These are phyloP conservation scores for Nymphicus hollandicus DNA, from an alignment of 2,113 vertebrate genomes.

Conservation along the genomic window DNA sequence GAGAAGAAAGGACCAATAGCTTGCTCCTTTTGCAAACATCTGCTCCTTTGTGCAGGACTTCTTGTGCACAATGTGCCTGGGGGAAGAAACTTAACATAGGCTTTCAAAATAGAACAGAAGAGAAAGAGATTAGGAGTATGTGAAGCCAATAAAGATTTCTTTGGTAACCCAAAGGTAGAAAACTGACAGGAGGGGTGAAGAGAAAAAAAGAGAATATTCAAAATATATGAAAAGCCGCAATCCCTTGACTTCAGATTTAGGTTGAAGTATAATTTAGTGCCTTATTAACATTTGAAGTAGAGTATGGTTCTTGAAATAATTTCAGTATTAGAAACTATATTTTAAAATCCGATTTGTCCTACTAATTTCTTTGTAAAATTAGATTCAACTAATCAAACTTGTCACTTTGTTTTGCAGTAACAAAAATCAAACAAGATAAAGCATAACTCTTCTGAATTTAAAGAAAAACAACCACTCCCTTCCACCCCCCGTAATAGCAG, in stretches of 20 bases:
- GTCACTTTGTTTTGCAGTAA: fast-evolving
- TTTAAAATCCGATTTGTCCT: background rate
- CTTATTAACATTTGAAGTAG: background rate
- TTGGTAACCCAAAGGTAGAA: background rate
- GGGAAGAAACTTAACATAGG: background rate
- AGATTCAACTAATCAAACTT: background rate
- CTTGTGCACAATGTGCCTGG: background rate
- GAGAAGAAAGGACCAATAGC: background rate
- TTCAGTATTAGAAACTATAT: background rate
- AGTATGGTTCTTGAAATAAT: background rate
- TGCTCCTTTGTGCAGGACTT: background rate
- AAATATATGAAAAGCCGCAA: background rate
- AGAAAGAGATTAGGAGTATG: background rate
- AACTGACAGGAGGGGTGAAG: background rate
- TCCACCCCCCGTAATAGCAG: background rate
- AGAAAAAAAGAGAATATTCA: background rate
- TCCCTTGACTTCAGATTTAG: background rate
- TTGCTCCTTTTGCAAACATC: background rate
- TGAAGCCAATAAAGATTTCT: background rate
- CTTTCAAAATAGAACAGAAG: background rate
- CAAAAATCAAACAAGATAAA: background rate
- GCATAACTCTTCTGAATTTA: background rate
- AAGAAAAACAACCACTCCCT: background rate
- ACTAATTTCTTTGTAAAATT: background rate
- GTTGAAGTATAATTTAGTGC: background rate